phyloP scores from a whole-genome alignment of 1,140 invertebrate genomes.

The Odontomachus brunneus region DNA sequence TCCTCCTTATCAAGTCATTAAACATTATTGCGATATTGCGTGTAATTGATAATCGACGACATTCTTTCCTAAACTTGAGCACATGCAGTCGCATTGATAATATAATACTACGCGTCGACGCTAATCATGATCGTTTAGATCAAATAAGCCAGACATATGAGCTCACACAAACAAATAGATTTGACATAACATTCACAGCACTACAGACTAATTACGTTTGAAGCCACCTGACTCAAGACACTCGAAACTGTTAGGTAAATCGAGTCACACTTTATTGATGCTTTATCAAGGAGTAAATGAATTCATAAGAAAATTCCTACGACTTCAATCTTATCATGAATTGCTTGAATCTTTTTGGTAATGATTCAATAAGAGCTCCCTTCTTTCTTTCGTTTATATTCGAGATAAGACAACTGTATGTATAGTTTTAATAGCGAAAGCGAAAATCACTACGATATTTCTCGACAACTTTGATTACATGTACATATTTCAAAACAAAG shows the following conservation, averaged over 20 bases:
- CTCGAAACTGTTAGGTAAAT: neutral
- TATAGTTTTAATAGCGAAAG: too few species aligned
- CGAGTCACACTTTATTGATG: neutral
- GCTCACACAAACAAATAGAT: neutral
- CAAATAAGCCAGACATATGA: neutral
- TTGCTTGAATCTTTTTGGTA: too few species aligned
- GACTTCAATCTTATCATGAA: too few species aligned
- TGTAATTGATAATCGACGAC: constrained; percentile 4
- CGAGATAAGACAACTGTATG: too few species aligned
- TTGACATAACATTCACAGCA: neutral
- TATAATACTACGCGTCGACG: neutral
- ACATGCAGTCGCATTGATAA: neutral
- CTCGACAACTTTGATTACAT: too few species aligned
- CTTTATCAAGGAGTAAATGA: neutral
- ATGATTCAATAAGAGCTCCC: too few species aligned
- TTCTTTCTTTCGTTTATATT: too few species aligned
- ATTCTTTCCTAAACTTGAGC: neutral
- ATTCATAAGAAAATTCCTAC: neutral
- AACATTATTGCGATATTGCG: neutral
- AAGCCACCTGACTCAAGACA: neutral
- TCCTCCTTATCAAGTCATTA: too few species aligned
- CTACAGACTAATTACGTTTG: neutral
- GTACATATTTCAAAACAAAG: too few species aligned
- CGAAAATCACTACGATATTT: too few species aligned
- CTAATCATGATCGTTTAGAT: neutral